Base-by-base conservation (phyloP, 2,797 vertebrate species). In the Zalophus californianus region DNA sequence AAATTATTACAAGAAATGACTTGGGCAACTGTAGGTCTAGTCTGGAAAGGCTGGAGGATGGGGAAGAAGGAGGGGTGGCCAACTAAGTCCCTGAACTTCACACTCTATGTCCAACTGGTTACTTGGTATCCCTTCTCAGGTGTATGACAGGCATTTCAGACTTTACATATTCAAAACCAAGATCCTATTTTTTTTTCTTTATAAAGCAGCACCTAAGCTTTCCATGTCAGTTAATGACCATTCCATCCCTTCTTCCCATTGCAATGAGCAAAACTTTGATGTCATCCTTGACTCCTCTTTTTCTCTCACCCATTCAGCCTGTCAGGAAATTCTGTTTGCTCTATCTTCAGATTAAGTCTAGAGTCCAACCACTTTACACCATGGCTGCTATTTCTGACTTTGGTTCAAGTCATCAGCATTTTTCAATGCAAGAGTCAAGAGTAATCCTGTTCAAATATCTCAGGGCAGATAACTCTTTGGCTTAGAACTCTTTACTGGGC, bases 241-340 rank as follows among this genome's bases (percentile, higher is more conserved):
- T 20, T 73, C 54, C 23, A 9, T 21, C 5, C 62, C 83, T 38
- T 27, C 32, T 95, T 86, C 15, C 3, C 35, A 48, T 44, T 78
- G 9, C 6, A 29, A n/a, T 38, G 41, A 44, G 32, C 50, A 58
- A 62, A 87, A 7, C 2, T 50, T 52, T 62, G n/a, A 58, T 62
- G 54, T n/a, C 50, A 32, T 66, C 14, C 20, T 79, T 68, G 50
- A 48, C 6, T 73, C 48, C 35, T 77, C 23, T 64, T 41, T 54
- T 35, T 86, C 64, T 79, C 75, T 77, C 18, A 56, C 20, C 11
- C 60, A n/a, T 75, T 86, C 27, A 38, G 23, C 52, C 8, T 25
- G 87, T 64, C 56, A 66, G 85, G 38, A 96, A 91, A 70, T 91
- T 86, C 86, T 72, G 3, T 35, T 41, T 25, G 80, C n/a, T 78